Percentiles rank a stretch among this genome's conserved stretches.
phyloP scores from a whole-genome alignment of 2,888 invertebrate genomes.

The Eristalis intricaria region DNA sequence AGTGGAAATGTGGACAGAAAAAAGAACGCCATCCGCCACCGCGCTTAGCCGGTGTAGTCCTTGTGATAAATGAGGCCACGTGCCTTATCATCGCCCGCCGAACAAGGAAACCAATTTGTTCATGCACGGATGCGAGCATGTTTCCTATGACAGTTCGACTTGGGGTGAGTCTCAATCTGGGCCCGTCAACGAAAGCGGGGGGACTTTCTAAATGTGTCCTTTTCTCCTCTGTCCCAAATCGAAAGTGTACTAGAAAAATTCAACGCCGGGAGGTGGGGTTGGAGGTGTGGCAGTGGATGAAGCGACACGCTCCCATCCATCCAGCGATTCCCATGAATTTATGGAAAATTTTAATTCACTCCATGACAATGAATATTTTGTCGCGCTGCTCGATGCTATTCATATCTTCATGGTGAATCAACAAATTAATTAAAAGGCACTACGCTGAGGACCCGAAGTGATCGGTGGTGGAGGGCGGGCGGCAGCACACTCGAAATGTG shows the following conservation, averaged over 20 bases:
- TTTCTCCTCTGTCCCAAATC: constrained; percentile 12
- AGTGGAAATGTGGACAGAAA: background rate
- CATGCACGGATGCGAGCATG: constrained; percentile 47
- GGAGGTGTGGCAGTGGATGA: constrained; percentile 38
- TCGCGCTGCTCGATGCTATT: constrained; percentile 18
- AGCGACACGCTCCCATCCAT: constrained; percentile 17
- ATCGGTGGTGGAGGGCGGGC: background rate
- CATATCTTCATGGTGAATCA: constrained; percentile 58
- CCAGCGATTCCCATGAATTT: constrained; percentile 42
- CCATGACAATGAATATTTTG: constrained; percentile 71
- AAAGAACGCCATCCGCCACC: background rate
- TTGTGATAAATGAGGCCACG: constrained; percentile 79
- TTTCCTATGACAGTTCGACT: constrained; percentile 46
- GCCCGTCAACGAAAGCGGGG: background rate
- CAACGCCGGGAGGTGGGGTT: background rate
- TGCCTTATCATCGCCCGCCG: constrained; percentile 76
- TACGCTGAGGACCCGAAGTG: constrained; percentile 22
- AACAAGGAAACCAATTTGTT: constrained; percentile 70
- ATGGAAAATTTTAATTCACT: constrained; percentile 68
- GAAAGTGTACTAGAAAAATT: constrained; percentile 22
- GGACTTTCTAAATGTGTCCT: constrained; percentile 1
- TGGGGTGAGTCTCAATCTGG: constrained; percentile 51
- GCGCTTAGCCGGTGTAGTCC: constrained; percentile 36
- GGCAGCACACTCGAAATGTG: background rate
- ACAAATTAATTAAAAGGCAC: constrained; percentile 65